These are phyloP conservation scores for Haliclona indistincta DNA, from an alignment of 37 sponge, comb jelly and placozoan genomes.

Conservation along the genomic window DNA sequence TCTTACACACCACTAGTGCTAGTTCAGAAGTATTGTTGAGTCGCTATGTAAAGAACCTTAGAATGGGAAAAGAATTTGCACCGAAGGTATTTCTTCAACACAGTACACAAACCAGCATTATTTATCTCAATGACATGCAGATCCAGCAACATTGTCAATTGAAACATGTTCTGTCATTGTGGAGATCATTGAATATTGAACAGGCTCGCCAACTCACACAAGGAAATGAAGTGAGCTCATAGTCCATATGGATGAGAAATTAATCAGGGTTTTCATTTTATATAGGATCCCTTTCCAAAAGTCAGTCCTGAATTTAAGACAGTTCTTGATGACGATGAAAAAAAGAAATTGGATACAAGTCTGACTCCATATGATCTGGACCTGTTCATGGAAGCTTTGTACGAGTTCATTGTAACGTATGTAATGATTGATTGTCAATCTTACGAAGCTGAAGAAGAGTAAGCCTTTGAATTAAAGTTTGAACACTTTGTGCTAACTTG, in stretches of 20 bases:
- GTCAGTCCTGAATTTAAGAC: not conserved
- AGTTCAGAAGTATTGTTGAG: too few species aligned
- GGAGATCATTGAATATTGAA: constrained; percentile 1
- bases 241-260: not conserved
- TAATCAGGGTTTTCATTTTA: not conserved
- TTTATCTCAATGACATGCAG: too few species aligned
- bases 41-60: too few species aligned
- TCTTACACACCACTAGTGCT: too few species aligned
- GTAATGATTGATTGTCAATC: not conserved
- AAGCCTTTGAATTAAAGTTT: not conserved
- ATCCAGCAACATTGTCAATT: not conserved
- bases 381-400: constrained; percentile 1
- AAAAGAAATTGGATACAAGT: not conserved
- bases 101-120: too few species aligned
- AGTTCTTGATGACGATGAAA: not conserved
- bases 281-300: constrained; percentile 3
- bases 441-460: constrained; percentile 7
- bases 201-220: not conserved
- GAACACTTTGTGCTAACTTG: not conserved
- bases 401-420: constrained; percentile 9
- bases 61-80: too few species aligned
- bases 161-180: not conserved
- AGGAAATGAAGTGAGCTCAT: not conserved
- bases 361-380: constrained; percentile 3
- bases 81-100: too few species aligned